Evolutionary conservation across 23 tunicate genomes (phyloP).

Genomic region (Trididemnum nubilum): DNA sequence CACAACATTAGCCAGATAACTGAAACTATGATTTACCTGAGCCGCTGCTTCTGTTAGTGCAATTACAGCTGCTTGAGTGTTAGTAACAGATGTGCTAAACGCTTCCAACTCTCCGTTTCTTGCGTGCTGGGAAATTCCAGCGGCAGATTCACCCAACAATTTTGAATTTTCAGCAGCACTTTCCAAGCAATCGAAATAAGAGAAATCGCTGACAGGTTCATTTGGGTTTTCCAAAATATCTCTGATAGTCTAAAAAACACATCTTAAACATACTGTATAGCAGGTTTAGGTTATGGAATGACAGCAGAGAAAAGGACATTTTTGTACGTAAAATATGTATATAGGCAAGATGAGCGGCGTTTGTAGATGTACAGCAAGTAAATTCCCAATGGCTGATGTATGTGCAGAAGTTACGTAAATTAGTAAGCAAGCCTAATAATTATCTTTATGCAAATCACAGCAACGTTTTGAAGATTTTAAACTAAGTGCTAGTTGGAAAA

Average conservation of each 20-base stretch:
- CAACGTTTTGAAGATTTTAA: too few relatives aligned
- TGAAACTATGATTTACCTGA: too few relatives aligned
- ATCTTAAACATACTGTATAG: neutral
- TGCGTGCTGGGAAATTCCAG: slow-evolving; percentile 91
- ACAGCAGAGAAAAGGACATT: too few relatives aligned
- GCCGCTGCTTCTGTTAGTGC: slow-evolving; percentile 91
- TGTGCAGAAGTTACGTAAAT: too few relatives aligned
- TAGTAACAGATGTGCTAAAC: slow-evolving; percentile 76
- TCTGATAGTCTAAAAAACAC: slow-evolving; percentile 62
- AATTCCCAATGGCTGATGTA: too few relatives aligned
- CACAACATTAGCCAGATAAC: too few relatives aligned
- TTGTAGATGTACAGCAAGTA: neutral
- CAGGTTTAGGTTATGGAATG: too few relatives aligned
- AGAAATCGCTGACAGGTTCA: slow-evolving; percentile 83
- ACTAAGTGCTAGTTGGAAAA: too few relatives aligned
- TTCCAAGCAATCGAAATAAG: slow-evolving; percentile 92
- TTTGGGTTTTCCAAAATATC: slow-evolving; percentile 80
- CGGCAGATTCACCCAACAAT: slow-evolving; percentile 67
- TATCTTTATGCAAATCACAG: too few relatives aligned
- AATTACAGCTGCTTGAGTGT: slow-evolving; percentile 68
- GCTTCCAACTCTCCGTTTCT: slow-evolving; percentile 73
- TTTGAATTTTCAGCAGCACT: slow-evolving; percentile 89
- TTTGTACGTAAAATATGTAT: too few relatives aligned
- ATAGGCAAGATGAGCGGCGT: neutral
- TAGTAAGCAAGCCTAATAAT: too few relatives aligned